Conservation (phyloP, 2,113 vertebrate genomes). For the Perccottus glenii region DNA sequence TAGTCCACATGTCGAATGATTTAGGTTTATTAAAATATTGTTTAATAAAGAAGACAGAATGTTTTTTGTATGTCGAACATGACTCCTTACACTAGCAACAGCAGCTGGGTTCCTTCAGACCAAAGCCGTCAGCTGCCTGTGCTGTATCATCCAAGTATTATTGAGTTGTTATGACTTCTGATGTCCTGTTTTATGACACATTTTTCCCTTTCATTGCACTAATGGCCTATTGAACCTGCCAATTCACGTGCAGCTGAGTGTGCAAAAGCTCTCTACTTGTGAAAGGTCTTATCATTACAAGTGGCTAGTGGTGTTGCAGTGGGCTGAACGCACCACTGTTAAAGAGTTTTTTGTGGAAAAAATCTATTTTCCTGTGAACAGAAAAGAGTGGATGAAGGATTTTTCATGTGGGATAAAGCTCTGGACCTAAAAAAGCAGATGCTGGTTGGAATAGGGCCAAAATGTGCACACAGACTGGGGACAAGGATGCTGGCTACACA, state of each 20-base stretch:
- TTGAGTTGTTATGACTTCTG: conserved; percentile 60
- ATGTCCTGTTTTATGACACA: conserved; percentile 48
- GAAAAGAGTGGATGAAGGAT: conserved; percentile 63
- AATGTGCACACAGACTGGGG: conserved; percentile 53
- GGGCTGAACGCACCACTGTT: conserved; percentile 40
- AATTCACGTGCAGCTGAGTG: conserved; percentile 62
- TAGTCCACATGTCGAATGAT: conserved; percentile 41
- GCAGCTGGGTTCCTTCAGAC: conserved; percentile 18
- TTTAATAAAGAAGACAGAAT: conserved; percentile 29
- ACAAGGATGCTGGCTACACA: conserved; percentile 49
- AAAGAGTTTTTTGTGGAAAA: conserved; percentile 24
- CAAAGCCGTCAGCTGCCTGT: conserved; percentile 43
- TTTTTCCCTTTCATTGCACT: conserved; percentile 39
- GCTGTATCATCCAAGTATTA: conserved; percentile 42
- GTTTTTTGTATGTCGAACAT: conserved; percentile 38
- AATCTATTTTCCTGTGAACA: conserved; percentile 55
- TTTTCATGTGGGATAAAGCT: conserved; percentile 53
- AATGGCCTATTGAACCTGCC: conserved; percentile 68
- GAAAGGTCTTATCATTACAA: conserved; percentile 59
- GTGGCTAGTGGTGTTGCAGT: conserved; percentile 33
- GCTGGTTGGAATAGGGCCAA: conserved; percentile 63
- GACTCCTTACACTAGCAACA: conserved; percentile 27
- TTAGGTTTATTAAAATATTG: conserved; percentile 21
- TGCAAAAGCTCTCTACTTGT: conserved; percentile 55
- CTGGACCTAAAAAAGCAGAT: conserved; percentile 73